Base-by-base conservation (phyloP, 2,888 invertebrate genomes). In the Sinelater perroti region DNA sequence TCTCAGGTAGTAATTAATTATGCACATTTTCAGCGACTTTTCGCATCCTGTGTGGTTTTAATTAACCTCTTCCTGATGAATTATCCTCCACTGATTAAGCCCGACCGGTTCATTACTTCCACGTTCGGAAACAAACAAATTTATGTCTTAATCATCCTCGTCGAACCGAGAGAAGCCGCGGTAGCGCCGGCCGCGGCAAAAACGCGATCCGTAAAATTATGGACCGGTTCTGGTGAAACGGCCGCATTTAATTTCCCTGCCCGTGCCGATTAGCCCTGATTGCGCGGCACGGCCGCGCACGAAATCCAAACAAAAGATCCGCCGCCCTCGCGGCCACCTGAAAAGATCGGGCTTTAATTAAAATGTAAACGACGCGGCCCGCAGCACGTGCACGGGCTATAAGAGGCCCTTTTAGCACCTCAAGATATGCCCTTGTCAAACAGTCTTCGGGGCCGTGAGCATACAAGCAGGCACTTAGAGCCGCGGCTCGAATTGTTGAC, bases 331-430 rank as follows among this genome's bases (percentile, higher is more conserved):
- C n/a, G n/a, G n/a, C n/a, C n/a, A n/a, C n/a, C n/a, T n/a, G n/a
- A n/a, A n/a, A n/a, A 38, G 11, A 38, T 20, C 38, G 21, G 20
- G 2, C 38, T 38, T n/a, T 38, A 38, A 38, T 38, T 38, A 38
- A 38, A 38, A 38, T 38, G 38, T 38, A 38, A 20, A 38, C 4
- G 38, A 20, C 18, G 5, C 20, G 20, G 10, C 10, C 38, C 18
- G 10, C 18, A 38, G 38, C 38, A 38, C 38, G 38, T 38, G 38
- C 38, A n/a, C 3, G 21, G 38, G 20, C 13, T 38, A 20, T 38
- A 38, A 38, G 38, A 38, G 38, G 8, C 18, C 38, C 38, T 38
- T 38, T 38, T 38, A 38, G 21, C 38, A 38, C 38, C 20, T 38
- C 8, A 38, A 38, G 21, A 18, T 17, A 17, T 2, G 3, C 20